Evolutionary conservation across 2,888 invertebrate genomes (phyloP), one percentile per base, ranked within the genome.

Genomic region (Fragum whitleyi): DNA sequence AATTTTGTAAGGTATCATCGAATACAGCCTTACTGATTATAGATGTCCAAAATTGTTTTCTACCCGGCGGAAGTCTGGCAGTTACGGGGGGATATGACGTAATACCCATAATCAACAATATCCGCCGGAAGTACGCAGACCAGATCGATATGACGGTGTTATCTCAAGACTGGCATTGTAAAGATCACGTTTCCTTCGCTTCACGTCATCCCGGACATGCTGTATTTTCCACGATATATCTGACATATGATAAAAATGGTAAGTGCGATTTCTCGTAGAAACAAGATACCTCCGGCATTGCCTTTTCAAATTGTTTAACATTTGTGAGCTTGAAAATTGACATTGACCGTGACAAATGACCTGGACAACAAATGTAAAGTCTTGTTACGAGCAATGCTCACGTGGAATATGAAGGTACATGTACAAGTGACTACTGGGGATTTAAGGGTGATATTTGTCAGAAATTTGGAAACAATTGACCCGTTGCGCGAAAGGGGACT

Each of bases 31-130:
- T 92, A 2, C 70, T 92, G 2, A 85, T 92, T 55, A 87, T 92
- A 11, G 92, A 92, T 67, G 90, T 92, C 0, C 92, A 92, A 73
- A 90, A 91, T 67, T 92, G 92, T 74, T 92, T 92, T 76, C 81
- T 91, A 42, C 81, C 87, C 0, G 88, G 88, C 0, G 92, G 92
- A n/a, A 88, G 86, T 70, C 86, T 91, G 11, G 84, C 90, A 7
- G 91, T 92, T 0, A 29, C 73, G 0, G 84, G 87, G 19, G 91
- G 90, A 19, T 80, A 89, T 21, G 67, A 86, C 6, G 87, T 92
- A 3, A 89, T 91, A 57, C 88, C 89, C 0, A 86, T 90, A 14
- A 91, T 91, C 28, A 91, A 92, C 80, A 73, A 82, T 23, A 84
- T 92, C 73, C 84, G 92, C n/a, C 32, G 62, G 39, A 65, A 83